These are phyloP conservation scores for Amiota communis DNA, from an alignment of 2,888 invertebrate species.

Conservation along the genomic window DNA sequence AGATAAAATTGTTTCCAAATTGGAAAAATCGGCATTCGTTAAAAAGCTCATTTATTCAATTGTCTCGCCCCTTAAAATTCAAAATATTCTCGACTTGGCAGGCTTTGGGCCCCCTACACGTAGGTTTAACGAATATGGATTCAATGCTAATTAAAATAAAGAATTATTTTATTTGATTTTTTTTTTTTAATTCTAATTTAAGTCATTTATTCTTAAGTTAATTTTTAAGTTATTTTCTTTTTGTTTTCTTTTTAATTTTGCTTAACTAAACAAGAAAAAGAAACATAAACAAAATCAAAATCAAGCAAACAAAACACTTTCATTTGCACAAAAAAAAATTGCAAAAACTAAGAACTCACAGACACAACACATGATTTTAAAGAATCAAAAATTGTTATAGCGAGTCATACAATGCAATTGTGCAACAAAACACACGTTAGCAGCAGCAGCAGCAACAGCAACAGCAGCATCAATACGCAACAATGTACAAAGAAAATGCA, in stretches of 20 bases:
- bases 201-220: neutral
- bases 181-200: slow-evolving; percentile 1
- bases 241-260: slow-evolving; percentile 37
- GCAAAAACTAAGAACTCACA: neutral
- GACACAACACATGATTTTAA: neutral
- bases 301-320: slow-evolving; percentile 21
- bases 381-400: neutral
- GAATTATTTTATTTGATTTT: slow-evolving; percentile 21
- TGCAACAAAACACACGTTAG: neutral
- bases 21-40: slow-evolving; percentile 20
- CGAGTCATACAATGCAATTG: neutral
- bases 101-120: slow-evolving; percentile 70
- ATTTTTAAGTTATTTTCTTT: slow-evolving; percentile 27
- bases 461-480: no score
- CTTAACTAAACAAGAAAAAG: slow-evolving; percentile 13
- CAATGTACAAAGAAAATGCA: neutral
- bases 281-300: slow-evolving; percentile 10
- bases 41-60: slow-evolving; percentile 66
- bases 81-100: slow-evolving; percentile 74
- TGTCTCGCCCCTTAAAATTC: slow-evolving; percentile 64
- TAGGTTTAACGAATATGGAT: slow-evolving; percentile 51
- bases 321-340: neutral
- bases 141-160: slow-evolving; percentile 25
- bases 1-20: slow-evolving; percentile 20
- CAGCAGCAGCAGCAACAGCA: slow-evolving; percentile 4